Evolutionary conservation across 2,888 invertebrate genomes (phyloP), one percentile per base, ranked within the genome.

Genomic region (Mesorhabditis spiculigera): DNA sequence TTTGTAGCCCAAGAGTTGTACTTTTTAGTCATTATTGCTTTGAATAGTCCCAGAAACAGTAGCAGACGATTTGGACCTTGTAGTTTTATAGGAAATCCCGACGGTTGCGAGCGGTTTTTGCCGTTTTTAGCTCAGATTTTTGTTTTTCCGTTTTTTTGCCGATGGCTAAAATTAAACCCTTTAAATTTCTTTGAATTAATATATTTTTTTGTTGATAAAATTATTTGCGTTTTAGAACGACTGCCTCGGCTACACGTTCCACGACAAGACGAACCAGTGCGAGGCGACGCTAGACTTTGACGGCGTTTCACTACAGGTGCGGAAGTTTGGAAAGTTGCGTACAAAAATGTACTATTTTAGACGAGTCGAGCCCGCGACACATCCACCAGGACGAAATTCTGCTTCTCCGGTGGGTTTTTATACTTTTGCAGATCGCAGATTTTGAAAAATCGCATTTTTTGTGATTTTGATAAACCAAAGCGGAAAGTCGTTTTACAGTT

Each of bases 351-450:
- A 13, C 13, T 13, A 6, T 13, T 50, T 50, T 50, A 50, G 50
- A 13, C 50, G 13, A 50, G 50, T 13, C 50, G 13, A 6, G 6
- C 50, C 8, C 6, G 50, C 13, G 50, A 50, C 50, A 13, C 66
- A 16, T 70, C 70, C 6, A 75, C 78, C 16, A 75, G 76, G 63
- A 78, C 78, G 8, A 74, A 75, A 65, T 80, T 80, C 76, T 80
- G 80, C 68, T 80, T 75, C 67, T 71, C 80, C 3, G 71, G 77
- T 77, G 16, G 43, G 69, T 66, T 43, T 65, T 41, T 16, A 28
- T n/a, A 8, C 43, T 5, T 44, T 43, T 63, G n/a, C 5, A n/a
- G n/a, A n/a, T 28, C 5, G 45, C 10, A 13, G 8, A 64, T 50
- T 50, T 50, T 50, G 13, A 13, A 6, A 10, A 50, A 50, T 50